Evolutionary conservation across 2,113 vertebrate genomes (phyloP).

Genomic region (Syrmaticus mikado): DNA sequence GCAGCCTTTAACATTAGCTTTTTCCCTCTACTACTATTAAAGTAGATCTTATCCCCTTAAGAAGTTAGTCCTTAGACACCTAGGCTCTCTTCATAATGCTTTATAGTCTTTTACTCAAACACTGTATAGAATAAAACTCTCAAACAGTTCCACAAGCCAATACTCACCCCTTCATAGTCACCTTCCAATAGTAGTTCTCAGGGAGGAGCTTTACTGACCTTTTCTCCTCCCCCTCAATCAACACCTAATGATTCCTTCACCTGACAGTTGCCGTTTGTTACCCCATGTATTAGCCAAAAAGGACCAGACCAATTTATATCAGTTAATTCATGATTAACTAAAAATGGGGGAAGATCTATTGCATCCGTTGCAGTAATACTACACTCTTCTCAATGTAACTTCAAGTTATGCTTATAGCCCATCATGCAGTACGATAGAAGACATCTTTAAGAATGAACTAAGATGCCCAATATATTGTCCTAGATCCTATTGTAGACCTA

Average conservation of each 20-base stretch:
- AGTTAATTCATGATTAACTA: background rate
- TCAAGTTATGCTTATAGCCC: background rate
- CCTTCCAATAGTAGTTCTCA: rapidly evolving
- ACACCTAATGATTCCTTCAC: rapidly evolving
- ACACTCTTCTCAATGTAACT: rapidly evolving
- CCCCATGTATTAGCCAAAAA: background rate
- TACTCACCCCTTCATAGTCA: rapidly evolving
- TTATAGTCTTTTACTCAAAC: rapidly evolving
- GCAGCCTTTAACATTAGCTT: background rate
- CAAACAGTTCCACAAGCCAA: rapidly evolving
- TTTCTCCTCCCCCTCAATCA: background rate
- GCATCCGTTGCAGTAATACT: background rate
- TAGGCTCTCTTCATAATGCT: rapidly evolving
- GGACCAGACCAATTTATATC: background rate
- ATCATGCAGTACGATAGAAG: background rate
- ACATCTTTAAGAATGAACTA: background rate
- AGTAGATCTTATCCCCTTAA: rapidly evolving
- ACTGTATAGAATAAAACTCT: background rate
- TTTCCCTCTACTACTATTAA: rapidly evolving
- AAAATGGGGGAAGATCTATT: background rate
- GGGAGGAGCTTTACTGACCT: rapidly evolving
- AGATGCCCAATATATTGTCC: background rate
- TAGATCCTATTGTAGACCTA: background rate
- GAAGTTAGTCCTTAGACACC: rapidly evolving
- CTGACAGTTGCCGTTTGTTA: background rate